Conservation (phyloP, 2,113 vertebrate genomes). For the Aplodontia rufa region DNA sequence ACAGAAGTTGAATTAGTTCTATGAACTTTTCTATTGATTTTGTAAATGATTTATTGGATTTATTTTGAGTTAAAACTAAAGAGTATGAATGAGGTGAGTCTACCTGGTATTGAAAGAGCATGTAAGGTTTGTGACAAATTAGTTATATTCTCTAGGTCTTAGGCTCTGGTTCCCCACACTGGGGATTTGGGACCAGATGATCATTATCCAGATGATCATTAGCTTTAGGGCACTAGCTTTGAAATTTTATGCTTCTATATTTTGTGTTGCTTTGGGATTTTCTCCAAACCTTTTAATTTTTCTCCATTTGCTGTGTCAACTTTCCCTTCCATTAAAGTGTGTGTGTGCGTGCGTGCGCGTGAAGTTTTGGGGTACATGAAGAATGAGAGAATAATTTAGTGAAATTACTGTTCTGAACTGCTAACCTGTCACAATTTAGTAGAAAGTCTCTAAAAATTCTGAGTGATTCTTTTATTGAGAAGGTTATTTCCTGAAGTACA, state of each 20-base stretch:
- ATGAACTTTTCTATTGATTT: not conserved
- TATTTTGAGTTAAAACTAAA: conserved; percentile 2
- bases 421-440: too few species aligned
- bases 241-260: not conserved
- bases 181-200: not conserved
- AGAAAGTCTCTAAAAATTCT: too few species aligned
- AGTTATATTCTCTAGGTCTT: not conserved
- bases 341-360: not conserved
- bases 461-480: too few species aligned
- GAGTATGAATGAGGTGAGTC: not conserved
- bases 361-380: too few species aligned
- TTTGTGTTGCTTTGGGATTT: not conserved
- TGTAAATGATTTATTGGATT: conserved; percentile 8
- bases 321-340: not conserved
- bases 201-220: not conserved
- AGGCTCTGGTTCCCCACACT: not conserved
- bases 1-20: not conserved
- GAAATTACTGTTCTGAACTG: too few species aligned
- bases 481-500: too few species aligned
- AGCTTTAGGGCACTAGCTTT: conserved; percentile 4
- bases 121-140: not conserved
- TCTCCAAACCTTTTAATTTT: conserved; percentile 12
- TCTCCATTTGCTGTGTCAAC: not conserved
- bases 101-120: not conserved
- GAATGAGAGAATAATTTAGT: too few species aligned